Evolutionary conservation across 1,140 invertebrate genomes (phyloP).

Genomic region (Drosophila sproati): DNA sequence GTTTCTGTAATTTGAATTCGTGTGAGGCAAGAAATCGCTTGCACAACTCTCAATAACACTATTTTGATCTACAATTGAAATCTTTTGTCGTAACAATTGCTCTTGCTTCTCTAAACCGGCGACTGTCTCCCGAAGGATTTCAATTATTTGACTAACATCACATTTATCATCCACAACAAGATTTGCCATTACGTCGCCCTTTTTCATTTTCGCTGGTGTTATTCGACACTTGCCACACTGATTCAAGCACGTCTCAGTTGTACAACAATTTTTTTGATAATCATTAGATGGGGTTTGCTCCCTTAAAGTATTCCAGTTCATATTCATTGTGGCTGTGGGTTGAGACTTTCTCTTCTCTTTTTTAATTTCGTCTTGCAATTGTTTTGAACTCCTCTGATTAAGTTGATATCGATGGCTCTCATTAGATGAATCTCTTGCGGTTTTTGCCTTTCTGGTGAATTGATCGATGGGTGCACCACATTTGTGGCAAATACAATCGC

Average conservation of each 20-base stretch:
- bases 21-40: not conserved
- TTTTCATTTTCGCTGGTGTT: not conserved
- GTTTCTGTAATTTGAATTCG: not conserved
- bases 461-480: conserved; percentile 12
- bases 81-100: not conserved
- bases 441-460: not conserved
- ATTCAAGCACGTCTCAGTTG: not conserved
- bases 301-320: too few relatives aligned
- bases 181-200: not conserved
- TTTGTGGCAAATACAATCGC: conserved; percentile 6
- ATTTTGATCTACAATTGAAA: not conserved
- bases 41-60: not conserved
- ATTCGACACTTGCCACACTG: conserved; percentile 1
- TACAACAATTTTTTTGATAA: not conserved
- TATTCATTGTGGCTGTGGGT: too few relatives aligned
- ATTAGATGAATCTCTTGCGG: too few relatives aligned
- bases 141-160: conserved; percentile 40
- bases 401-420: too few relatives aligned
- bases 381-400: too few relatives aligned
- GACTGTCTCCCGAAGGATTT: conserved; percentile 45
- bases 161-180: conserved; percentile 9
- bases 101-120: conserved; percentile 32
- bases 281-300: not conserved
- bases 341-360: too few relatives aligned
- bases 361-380: too few relatives aligned